Conservation (phyloP, 2,113 vertebrate genomes). For the Mirza zaza region DNA sequence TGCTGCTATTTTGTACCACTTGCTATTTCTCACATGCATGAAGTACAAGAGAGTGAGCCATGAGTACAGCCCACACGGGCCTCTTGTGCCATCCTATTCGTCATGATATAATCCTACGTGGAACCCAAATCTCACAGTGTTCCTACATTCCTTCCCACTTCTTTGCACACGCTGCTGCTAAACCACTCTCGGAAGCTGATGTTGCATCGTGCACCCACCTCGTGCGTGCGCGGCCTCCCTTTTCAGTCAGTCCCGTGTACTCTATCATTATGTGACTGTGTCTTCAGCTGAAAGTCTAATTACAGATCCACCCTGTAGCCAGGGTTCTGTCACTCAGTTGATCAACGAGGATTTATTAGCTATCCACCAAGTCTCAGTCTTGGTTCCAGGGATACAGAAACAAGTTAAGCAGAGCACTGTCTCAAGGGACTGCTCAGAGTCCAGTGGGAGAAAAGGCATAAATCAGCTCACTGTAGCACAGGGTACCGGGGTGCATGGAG, state of each 20-base stretch:
- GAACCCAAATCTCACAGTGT: neutral
- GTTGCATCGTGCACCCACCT: too few species aligned
- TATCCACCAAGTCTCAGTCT: neutral
- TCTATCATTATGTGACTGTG: neutral
- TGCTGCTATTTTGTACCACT: too few species aligned
- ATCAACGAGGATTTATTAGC: neutral
- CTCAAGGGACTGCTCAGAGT: neutral
- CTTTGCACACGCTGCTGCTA: neutral
- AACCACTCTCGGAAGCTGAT: neutral
- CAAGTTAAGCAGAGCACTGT: neutral
- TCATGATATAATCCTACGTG: too few species aligned
- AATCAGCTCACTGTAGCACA: neutral
- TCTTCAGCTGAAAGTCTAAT: neutral
- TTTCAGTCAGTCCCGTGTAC: neutral
- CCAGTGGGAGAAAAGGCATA: neutral
- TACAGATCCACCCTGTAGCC: neutral
- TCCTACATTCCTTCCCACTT: neutral
- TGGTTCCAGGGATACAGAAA: neutral
- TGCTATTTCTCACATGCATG: neutral
- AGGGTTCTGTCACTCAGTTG: neutral
- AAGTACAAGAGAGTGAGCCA: neutral
- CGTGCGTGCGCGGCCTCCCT: neutral
- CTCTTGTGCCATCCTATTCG: neutral
- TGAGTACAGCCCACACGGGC: accelerated
- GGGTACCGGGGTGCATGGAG: neutral